Conservation (phyloP, 2,888 invertebrate species). For the Phrixothrix hirtus region DNA sequence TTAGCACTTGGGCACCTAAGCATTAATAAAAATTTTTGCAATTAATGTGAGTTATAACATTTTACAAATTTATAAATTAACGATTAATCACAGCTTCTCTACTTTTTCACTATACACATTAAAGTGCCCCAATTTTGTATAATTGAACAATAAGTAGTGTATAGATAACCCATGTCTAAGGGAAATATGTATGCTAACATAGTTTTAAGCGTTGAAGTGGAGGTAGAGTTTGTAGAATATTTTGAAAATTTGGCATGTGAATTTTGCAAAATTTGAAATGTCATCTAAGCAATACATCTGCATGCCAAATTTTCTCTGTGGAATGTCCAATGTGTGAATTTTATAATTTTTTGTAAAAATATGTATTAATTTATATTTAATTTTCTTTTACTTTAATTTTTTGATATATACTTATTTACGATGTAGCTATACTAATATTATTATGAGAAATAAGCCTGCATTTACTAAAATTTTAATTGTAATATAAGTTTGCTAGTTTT, state of each 20-base stretch:
- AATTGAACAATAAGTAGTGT: slow-evolving; percentile 30
- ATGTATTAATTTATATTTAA: slow-evolving; percentile 12
- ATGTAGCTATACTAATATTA: slow-evolving; percentile 6
- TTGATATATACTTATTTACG: slow-evolving; percentile 2
- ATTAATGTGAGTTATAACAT: slow-evolving; percentile 13
- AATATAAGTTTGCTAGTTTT: slow-evolving; percentile 26
- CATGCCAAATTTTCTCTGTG: slow-evolving; percentile 14
- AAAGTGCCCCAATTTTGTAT: slow-evolving; percentile 44
- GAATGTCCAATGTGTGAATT: slow-evolving; percentile 19
- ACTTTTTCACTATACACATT: slow-evolving; percentile 38
- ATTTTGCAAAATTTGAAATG: not conserved
- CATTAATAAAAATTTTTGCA: slow-evolving; percentile 13
- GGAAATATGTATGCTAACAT: slow-evolving; percentile 37
- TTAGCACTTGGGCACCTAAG: slow-evolving; percentile 21
- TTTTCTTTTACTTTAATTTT: slow-evolving; percentile 2
- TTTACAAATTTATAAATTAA: slow-evolving; percentile 24
- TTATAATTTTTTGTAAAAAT: slow-evolving; percentile 9
- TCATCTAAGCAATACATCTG: not conserved
- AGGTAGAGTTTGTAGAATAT: slow-evolving; percentile 14
- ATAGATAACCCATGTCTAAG: slow-evolving; percentile 26
- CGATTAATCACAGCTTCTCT: slow-evolving; percentile 30
- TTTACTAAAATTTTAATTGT: slow-evolving; percentile 16
- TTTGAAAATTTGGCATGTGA: slow-evolving; percentile 13
- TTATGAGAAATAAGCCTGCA: slow-evolving; percentile 1
- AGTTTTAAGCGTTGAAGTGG: slow-evolving; percentile 24